Conservation (phyloP, 2,113 vertebrate genomes). For the Pycnonotus jocosus region DNA sequence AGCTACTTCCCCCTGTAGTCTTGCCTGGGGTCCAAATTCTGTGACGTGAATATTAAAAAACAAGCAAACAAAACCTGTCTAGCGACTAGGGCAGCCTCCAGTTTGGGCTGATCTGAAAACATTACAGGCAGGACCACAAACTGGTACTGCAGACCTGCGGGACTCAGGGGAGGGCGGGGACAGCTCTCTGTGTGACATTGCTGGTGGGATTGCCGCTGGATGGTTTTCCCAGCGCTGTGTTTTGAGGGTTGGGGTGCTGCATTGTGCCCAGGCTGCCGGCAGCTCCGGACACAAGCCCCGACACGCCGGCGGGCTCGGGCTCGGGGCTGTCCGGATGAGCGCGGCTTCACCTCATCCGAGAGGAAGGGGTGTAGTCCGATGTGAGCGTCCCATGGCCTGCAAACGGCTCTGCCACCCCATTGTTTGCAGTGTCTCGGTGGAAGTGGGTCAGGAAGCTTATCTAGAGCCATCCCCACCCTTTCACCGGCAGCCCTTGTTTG, state of each 20-base stretch:
- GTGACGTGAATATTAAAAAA: background rate
- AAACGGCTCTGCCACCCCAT: background rate
- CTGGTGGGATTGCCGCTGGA: background rate
- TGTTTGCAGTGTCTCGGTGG: constrained; percentile 1
- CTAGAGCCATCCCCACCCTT: constrained; percentile 41
- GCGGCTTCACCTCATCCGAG: background rate
- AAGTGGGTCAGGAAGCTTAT: constrained; percentile 58
- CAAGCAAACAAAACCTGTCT: background rate
- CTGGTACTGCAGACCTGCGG: background rate
- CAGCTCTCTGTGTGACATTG: background rate
- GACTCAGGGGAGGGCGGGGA: background rate
- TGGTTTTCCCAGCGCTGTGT: background rate
- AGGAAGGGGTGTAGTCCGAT: constrained; percentile 35
- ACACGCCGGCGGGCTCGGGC: fast-evolving
- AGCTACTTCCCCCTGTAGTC: background rate
- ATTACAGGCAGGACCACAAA: background rate
- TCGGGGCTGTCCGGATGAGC: background rate
- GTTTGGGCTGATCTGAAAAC: background rate
- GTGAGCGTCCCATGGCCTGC: background rate
- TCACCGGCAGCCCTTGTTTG: background rate
- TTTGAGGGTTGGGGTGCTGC: background rate
- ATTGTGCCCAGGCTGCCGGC: fast-evolving
- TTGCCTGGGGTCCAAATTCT: background rate
- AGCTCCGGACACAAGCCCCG: background rate
- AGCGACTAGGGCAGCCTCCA: background rate